Evolutionary conservation across 2,888 invertebrate species (phyloP), one percentile per base, ranked within the genome.

Genomic region (Metalampra italica): DNA sequence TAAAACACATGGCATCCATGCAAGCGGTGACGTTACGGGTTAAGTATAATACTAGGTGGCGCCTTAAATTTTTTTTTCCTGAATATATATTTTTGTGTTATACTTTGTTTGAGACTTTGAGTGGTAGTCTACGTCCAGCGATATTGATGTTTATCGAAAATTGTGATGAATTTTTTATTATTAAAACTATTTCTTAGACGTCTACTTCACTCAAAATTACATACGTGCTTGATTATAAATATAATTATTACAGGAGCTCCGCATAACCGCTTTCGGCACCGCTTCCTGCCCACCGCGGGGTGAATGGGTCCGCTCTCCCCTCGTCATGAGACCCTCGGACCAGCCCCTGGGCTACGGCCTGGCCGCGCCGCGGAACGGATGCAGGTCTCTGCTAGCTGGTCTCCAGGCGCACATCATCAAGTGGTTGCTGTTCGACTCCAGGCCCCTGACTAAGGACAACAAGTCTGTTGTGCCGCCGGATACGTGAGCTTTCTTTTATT

Each of bases 381-480:
- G 92, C 3, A 79, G 93, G 78, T 40, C 68, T 67, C 90, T 50
- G 86, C 91, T 93, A 9, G 92, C 93, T 0, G 93, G 91, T 1
- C 88, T 94, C 0, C 94, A 94, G 62, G 94, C 94, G 0, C 92
- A 93, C 49, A 88, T 94, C 59, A 82, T 94, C 49, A 94, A 94
- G 68, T 91, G 93, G 79, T 82, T 94, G 52, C 82, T 94, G 15
- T 94, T 94, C 60, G 91, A 91, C 52, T 85, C 87, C 0, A 67
- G 86, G 43, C 89, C 88, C 54, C 57, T 75, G 67, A 81, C 77
- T 0, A 86, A 87, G 54, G 83, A 87, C 51, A 91, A 91, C 41
- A 89, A 89, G 56, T 79, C 84, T n/a, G 63, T 60, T 41, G 77
- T 85, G 5, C 85, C 87, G 0, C 83, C 91, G 0, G 92, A 92